Conservation (phyloP, 2,113 vertebrate species). For the Mandrillus leucophaeus region DNA sequence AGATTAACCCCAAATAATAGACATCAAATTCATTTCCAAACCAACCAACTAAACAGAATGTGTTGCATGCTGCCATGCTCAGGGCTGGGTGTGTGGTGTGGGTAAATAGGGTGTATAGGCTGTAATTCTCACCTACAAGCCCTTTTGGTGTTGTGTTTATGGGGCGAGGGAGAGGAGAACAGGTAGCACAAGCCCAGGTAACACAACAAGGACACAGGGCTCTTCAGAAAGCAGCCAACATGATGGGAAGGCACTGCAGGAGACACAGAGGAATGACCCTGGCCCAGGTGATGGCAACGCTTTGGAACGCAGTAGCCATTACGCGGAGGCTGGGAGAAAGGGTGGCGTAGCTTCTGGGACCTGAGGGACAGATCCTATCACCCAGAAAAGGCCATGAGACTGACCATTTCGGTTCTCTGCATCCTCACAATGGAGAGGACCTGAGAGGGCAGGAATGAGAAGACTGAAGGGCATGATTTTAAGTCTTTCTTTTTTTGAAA, state of each 20-base stretch:
- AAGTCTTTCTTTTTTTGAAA: neutral
- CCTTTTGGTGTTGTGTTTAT: neutral
- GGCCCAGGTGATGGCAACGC: neutral
- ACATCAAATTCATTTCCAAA: slow-evolving; percentile 1
- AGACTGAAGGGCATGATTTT: neutral
- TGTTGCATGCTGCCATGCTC: neutral
- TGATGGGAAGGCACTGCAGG: neutral
- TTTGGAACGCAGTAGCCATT: neutral
- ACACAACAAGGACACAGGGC: neutral
- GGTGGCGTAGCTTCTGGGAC: too few relatives aligned
- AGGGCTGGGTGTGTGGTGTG: neutral
- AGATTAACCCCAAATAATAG: neutral
- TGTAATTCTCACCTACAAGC: neutral
- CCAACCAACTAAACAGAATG: neutral
- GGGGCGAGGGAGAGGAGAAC: fast-evolving
- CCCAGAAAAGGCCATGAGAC: neutral
- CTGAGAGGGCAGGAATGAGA: neutral
- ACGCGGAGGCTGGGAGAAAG: neutral
- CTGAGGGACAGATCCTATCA: neutral
- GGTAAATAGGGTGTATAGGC: neutral
- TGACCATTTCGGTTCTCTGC: neutral
- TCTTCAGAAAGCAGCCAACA: neutral
- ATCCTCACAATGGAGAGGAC: neutral
- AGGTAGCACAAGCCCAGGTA: neutral
- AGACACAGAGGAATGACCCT: neutral